These are phyloP conservation scores for Orthonyx spaldingii DNA, from an alignment of 2,113 vertebrate genomes.

Conservation along the genomic window DNA sequence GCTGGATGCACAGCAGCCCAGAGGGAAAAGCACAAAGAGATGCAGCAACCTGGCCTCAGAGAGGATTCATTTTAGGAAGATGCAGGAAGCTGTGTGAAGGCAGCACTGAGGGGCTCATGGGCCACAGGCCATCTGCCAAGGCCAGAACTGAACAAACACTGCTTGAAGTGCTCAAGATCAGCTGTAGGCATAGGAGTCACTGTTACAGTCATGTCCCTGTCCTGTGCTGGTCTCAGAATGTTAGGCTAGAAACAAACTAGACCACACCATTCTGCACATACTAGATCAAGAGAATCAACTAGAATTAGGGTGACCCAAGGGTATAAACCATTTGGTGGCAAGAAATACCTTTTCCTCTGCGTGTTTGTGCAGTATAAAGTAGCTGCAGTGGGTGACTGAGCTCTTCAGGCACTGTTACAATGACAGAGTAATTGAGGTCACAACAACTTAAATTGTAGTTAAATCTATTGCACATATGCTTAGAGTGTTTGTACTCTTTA, in stretches of 20 bases:
- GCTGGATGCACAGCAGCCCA: background rate
- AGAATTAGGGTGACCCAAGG: background rate
- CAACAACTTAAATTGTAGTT: background rate
- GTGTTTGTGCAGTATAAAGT: background rate
- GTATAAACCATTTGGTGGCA: background rate
- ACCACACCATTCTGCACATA: background rate
- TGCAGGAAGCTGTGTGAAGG: background rate
- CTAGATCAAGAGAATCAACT: background rate
- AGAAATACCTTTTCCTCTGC: background rate
- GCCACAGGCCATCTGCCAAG: background rate
- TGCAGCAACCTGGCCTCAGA: background rate
- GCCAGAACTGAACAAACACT: background rate
- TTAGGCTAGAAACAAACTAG: background rate
- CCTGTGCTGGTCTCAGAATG: background rate
- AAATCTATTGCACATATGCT: background rate
- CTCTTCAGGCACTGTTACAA: background rate
- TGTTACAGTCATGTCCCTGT: background rate
- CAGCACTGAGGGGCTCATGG: background rate
- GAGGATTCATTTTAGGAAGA: background rate
- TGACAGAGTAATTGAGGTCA: background rate
- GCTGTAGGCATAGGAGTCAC: too few relatives aligned
- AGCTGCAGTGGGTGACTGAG: background rate
- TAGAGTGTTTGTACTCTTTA: background rate
- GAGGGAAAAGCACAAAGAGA: background rate
- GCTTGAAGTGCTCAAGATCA: background rate